These are phyloP conservation scores for Pandemis corylana DNA, from an alignment of 2,888 invertebrate species.

Conservation along the genomic window DNA sequence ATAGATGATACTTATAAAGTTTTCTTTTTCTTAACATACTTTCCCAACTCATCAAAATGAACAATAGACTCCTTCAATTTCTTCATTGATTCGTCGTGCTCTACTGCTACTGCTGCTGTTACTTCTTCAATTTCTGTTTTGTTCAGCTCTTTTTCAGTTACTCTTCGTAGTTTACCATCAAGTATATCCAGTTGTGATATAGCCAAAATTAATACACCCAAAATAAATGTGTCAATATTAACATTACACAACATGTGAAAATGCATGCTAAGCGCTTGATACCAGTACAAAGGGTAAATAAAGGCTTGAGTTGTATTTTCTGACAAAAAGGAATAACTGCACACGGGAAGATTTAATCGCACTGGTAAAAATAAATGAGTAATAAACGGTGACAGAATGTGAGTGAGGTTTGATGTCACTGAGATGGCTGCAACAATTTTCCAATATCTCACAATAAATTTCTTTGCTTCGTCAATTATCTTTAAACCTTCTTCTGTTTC, in stretches of 20 bases:
- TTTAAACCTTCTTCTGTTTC: constrained; percentile 48
- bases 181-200: constrained; percentile 69
- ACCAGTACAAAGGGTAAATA: constrained; percentile 62
- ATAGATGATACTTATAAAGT: too few species aligned
- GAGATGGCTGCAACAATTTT: constrained; percentile 56
- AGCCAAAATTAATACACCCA: constrained; percentile 62
- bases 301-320: constrained; percentile 51
- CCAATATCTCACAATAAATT: constrained; percentile 57
- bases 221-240: constrained; percentile 63
- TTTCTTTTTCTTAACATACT: constrained; percentile 48
- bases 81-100: constrained; percentile 42
- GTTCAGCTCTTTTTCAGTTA: constrained; percentile 48
- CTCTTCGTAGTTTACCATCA: constrained; percentile 56
- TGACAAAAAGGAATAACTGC: constrained; percentile 62
- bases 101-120: background rate
- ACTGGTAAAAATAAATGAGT: constrained; percentile 52
- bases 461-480: constrained; percentile 58
- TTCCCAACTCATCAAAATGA: constrained; percentile 59
- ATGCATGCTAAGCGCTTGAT: constrained; percentile 63
- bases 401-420: constrained; percentile 50
- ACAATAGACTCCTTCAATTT: constrained; percentile 58
- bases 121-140: constrained; percentile 23
- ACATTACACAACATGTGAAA: constrained; percentile 61
- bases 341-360: constrained; percentile 56
- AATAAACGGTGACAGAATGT: constrained; percentile 55